Conservation (phyloP, 2,113 vertebrate genomes). For the Protobothrops flavoviridis region DNA sequence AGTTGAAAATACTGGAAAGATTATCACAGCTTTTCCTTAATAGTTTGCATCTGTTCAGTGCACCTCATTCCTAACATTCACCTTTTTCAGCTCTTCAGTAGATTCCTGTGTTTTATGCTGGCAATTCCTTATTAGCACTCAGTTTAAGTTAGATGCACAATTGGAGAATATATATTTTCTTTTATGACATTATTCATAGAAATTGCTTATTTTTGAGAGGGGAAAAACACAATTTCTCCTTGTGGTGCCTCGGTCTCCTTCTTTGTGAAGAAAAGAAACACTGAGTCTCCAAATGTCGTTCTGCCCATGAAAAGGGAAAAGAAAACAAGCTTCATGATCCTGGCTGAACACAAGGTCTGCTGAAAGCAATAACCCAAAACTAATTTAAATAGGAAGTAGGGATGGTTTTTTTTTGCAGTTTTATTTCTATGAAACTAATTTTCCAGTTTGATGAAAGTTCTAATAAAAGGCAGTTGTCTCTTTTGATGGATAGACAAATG, state of each 20-base stretch:
- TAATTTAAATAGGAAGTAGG: neutral
- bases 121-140: slow-evolving; percentile 35
- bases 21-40: slow-evolving; percentile 44
- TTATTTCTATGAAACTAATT: neutral
- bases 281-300: slow-evolving; percentile 10
- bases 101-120: slow-evolving; percentile 30
- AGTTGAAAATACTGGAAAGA: slow-evolving; percentile 45
- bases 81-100: slow-evolving; percentile 13
- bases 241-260: neutral
- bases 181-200: slow-evolving; percentile 37
- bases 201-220: neutral
- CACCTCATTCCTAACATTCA: slow-evolving; percentile 22
- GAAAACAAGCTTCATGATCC: neutral
- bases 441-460: neutral
- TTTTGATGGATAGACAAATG: neutral
- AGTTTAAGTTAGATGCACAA: slow-evolving; percentile 27
- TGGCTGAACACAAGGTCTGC: neutral
- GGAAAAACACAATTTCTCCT: neutral
- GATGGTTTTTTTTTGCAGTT: neutral
- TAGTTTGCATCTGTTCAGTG: slow-evolving; percentile 15
- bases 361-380: neutral
- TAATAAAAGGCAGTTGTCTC: neutral
- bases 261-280: slow-evolving; percentile 26
- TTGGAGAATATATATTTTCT: slow-evolving; percentile 27
- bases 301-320: neutral